Base-by-base conservation (phyloP, 1,140 invertebrate genomes). In the Procambarus virginalis region DNA sequence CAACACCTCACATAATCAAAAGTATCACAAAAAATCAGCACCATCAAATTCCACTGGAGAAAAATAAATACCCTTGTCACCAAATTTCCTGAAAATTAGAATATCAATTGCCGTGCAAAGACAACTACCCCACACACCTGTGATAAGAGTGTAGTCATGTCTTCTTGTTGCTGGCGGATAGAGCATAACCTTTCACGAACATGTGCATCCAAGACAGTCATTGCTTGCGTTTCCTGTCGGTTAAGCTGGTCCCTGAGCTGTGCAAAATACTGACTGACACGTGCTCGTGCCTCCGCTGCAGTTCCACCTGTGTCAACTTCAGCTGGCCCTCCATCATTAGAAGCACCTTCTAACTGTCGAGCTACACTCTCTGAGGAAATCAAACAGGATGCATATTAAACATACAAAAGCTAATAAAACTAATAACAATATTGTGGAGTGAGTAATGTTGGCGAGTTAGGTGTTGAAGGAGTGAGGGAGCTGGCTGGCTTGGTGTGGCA, bases 121-220 rank as follows among this genome's bases (percentile, higher is more conserved):
- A 34, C 34, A 34, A 34, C 34, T 34, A 34, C 34, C 34, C 34
- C 34, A 34, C 34, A 34, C 34, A 94, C 94, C 89, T 96, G 95
- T 2, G 95, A 95, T 51, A 95, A 93, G 2, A 95, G 94, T 8
- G 94, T 93, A 3, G 94, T 94, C 91, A 96, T 93, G 93, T 96
- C 95, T 91, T 95, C 95, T 73, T 95, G 95, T 88, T 95, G 95
- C 89, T 95, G 95, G 90, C 94, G 93, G 17, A 96, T 90, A 86
- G 94, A 94, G 86, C 95, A 95, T 60, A 96, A 92, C 92, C 95
- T 94, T 84, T 95, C 95, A 70, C 95, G 92, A 20, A 95, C 94
- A 92, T 96, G 95, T 20, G 95, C 95, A 85, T 96, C 95, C 6
- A 96, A 94, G 48, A 95, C 95, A 3, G 94, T 94, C 75, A 95